A percentile compares a stretch with the other conserved stretches of the same genome.
These are phyloP conservation scores for Arbacia lixula DNA, from an alignment of 53 echinoderm and acorn worm species.

Conservation along the genomic window DNA sequence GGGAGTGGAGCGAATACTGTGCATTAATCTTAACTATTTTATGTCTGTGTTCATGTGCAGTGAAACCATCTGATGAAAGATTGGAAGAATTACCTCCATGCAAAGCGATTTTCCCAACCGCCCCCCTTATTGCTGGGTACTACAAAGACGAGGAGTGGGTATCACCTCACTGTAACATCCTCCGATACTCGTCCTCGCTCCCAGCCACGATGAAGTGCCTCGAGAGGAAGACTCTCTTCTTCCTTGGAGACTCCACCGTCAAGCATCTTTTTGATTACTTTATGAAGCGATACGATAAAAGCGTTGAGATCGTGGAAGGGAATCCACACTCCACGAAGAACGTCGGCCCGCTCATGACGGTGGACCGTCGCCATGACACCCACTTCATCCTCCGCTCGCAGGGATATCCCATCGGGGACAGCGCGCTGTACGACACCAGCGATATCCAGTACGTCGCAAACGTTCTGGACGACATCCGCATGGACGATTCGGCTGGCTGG, in stretches of 20 bases:
- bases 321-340: neutral
- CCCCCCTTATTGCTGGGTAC: too few relatives aligned
- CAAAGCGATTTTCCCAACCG: slow-evolving; percentile 31
- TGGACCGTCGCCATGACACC: neutral
- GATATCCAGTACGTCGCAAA: slow-evolving; percentile 46
- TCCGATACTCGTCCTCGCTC: slow-evolving; percentile 9
- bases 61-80: neutral
- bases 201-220: slow-evolving; percentile 7
- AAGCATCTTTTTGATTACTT: slow-evolving; percentile 49
- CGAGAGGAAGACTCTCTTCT: slow-evolving; percentile 22
- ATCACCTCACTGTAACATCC: slow-evolving; percentile 30
- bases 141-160: slow-evolving; percentile 26
- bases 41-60: too few relatives aligned
- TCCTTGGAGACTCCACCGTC: slow-evolving; percentile 57
- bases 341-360: neutral
- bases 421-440: neutral
- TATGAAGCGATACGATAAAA: neutral
- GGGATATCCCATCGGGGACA: slow-evolving; percentile 40
- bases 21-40: too few relatives aligned
- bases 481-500: neutral
- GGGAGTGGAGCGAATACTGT: too few relatives aligned
- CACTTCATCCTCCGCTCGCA: slow-evolving; percentile 40
- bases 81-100: slow-evolving; percentile 6
- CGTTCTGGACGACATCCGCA: slow-evolving; percentile 37
- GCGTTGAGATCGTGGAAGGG: neutral